Conservation (phyloP, 92 coral and sea anemone species). For the Blastomussa wellsi region DNA sequence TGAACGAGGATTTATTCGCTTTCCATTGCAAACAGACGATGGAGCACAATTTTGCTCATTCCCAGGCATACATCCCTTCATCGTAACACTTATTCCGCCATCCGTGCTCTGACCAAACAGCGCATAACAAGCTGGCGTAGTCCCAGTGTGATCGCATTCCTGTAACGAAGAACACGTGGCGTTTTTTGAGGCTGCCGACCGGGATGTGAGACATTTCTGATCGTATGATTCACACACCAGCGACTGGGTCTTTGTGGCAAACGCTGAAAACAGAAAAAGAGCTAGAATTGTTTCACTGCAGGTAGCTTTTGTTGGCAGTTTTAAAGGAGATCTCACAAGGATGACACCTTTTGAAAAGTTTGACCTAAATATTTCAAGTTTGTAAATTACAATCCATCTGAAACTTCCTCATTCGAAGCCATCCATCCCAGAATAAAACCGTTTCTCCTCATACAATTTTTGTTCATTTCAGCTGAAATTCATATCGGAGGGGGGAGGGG, state of each 20-base stretch:
- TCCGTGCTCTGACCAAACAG: slow-evolving; percentile 4
- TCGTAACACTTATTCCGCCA: not conserved
- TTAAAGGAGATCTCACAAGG: too few relatives aligned
- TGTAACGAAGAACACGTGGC: slow-evolving; percentile 12
- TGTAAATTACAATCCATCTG: too few relatives aligned
- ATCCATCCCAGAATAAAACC: too few relatives aligned
- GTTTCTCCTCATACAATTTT: too few relatives aligned
- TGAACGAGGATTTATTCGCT: not conserved
- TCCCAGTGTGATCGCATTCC: not conserved
- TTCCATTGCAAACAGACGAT: not conserved
- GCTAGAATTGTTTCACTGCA: too few relatives aligned
- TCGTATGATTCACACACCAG: slow-evolving; percentile 21
- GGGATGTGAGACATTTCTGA: not conserved
- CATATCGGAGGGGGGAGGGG: too few relatives aligned
- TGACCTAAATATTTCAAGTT: too few relatives aligned
- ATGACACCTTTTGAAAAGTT: too few relatives aligned
- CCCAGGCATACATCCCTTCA: not conserved
- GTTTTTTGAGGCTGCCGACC: not conserved
- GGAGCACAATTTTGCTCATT: not conserved
- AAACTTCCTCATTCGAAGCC: too few relatives aligned
- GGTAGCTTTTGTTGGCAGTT: not conserved
- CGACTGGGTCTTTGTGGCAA: not conserved
- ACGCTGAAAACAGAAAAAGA: not conserved
- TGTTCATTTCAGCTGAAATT: too few relatives aligned
- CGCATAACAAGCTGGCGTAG: slow-evolving; percentile 10